Percentiles rank a stretch among this genome's conserved stretches.
Conservation (phyloP, 2,113 vertebrate genomes). For the Nesoenas mayeri region DNA sequence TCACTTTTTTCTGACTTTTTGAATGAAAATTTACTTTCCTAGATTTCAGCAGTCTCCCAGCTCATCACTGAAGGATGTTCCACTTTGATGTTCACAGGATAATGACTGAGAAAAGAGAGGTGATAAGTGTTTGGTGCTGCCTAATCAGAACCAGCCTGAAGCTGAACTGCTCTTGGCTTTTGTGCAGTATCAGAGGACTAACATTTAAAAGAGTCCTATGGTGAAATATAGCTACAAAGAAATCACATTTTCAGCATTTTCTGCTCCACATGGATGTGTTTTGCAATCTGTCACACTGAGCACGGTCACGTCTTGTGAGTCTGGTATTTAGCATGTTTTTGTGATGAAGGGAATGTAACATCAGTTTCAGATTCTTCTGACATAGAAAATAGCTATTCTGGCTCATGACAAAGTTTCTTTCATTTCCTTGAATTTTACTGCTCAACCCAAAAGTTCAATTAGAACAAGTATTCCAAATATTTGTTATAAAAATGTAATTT, state of each 20-base stretch:
- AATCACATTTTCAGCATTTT: background rate
- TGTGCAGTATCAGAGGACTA: background rate
- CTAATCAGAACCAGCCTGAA: background rate
- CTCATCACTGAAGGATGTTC: background rate
- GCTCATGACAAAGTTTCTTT: background rate
- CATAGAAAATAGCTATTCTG: background rate
- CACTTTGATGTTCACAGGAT: background rate
- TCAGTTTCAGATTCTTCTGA: background rate
- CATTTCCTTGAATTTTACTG: background rate
- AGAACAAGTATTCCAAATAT: background rate
- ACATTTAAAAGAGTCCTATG: background rate
- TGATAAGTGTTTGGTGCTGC: background rate
- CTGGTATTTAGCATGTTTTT: background rate
- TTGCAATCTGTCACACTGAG: background rate
- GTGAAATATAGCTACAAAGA: background rate
- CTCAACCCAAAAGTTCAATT: background rate
- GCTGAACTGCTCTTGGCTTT: background rate
- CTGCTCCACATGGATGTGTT: background rate
- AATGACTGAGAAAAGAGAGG: background rate
- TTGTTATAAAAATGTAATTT: background rate
- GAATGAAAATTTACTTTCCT: background rate
- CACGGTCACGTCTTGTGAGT: background rate
- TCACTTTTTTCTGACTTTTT: background rate
- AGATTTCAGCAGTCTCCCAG: background rate
- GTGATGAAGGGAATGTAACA: background rate